Base-by-base conservation (phyloP, 2,113 vertebrate species). In the Chaetorhynchus papuensis region DNA sequence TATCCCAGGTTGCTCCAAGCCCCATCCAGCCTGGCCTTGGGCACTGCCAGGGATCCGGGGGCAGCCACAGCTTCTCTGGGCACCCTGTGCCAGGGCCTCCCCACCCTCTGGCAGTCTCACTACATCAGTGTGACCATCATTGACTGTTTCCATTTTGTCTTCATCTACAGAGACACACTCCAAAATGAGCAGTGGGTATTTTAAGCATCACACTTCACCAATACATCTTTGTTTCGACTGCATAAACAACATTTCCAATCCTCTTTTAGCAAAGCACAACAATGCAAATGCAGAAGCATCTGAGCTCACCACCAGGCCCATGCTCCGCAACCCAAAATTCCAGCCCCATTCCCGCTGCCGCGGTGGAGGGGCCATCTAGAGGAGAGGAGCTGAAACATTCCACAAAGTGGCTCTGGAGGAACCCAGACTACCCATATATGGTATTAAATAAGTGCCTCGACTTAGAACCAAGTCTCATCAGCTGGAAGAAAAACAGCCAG, bases 291-390 rank as follows among this genome's bases (percentile, higher is more conserved):
- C 41, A 90, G 71, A 69, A 61, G 87, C 79, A 54, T 69, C 54
- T 35, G 79, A 77, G 88, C 70, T 74, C 75, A 83, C 22, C 47
- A 54, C 22, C 47, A 54, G 56, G 90, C 78, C 71, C 72, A 5
- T 6, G 59, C 78, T 93, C 70, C 8, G 16, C 79, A 57, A 22
- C 65, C 86, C 92, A 41, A 83, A 91, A 91, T 56, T 61, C 31
- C 86, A 86, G 80, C 76, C 68, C 44, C 59, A 13, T 44, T 53
- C 30, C 87, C 11, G 66, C 78, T 33, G 94, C 83, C 0, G 89
- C 66, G 80, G 26, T 59, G 71, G 88, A 95, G 96, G 93, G 93
- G 96, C 96, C 96, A 97, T 49, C 96, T 97, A 97, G 96, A 97
- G 96, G 96, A 96, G 89, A 93, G 19, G 81, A 95, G 91, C 93